phyloP scores from a whole-genome alignment of 2,797 vertebrate species.

The Enteromius mattozi region DNA sequence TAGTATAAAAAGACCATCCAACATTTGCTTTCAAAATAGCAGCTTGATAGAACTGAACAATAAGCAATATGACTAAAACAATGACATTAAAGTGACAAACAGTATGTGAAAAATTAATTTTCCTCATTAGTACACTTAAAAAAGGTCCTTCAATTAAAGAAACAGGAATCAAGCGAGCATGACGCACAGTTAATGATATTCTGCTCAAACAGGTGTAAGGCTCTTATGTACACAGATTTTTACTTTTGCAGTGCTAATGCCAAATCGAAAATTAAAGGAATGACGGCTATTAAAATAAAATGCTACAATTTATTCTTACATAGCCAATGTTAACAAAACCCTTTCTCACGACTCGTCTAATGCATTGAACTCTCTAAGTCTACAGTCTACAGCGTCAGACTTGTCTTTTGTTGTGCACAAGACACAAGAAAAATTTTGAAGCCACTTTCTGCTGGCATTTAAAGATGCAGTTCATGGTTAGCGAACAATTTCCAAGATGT shows the following conservation, averaged over 20 bases:
- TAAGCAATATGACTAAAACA: conserved; percentile 1
- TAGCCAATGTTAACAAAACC: conserved; percentile 28
- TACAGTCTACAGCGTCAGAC: background rate
- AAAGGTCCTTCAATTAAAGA: conserved; percentile 52
- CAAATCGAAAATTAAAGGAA: conserved; percentile 54
- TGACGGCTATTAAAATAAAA: conserved; percentile 46
- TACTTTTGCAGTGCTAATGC: conserved; percentile 38
- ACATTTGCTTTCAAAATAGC: conserved; percentile 61
- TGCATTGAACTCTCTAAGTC: background rate
- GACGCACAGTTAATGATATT: conserved; percentile 55
- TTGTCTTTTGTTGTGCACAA: background rate
- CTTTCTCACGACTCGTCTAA: background rate
- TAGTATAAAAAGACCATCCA: conserved; percentile 26
- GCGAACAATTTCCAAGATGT: background rate
- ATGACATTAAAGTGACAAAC: conserved; percentile 15
- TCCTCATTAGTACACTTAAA: conserved; percentile 39
- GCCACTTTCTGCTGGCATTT: background rate
- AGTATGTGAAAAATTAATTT: conserved; percentile 20
- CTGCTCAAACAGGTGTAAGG: conserved; percentile 51
- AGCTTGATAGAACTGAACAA: conserved; percentile 68
- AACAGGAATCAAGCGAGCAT: conserved; percentile 49
- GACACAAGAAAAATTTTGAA: background rate
- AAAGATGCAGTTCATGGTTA: background rate
- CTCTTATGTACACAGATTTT: conserved; percentile 58
- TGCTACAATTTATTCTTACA: conserved; percentile 52